These are phyloP conservation scores for Echeneis naucrates DNA, from an alignment of 2,797 vertebrate species.

Conservation along the genomic window DNA sequence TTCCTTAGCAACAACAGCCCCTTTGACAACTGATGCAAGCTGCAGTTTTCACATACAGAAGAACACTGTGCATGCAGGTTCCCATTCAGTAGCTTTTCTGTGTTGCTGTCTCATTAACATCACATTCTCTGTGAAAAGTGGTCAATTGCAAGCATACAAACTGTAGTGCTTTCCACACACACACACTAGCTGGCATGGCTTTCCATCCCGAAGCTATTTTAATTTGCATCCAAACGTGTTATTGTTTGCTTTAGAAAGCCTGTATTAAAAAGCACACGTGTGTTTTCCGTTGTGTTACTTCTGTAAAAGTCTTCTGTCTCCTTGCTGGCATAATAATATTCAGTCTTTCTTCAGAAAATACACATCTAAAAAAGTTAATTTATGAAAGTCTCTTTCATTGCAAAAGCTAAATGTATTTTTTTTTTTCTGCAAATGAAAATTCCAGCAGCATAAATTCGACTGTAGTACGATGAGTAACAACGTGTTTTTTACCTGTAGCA, in stretches of 20 bases:
- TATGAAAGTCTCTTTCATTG: neutral
- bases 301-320: neutral
- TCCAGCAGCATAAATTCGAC: neutral
- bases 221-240: constrained; percentile 14
- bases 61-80: constrained; percentile 18
- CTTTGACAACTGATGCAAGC: constrained; percentile 52
- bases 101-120: neutral
- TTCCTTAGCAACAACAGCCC: constrained; percentile 58
- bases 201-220: constrained; percentile 25
- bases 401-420: neutral
- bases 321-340: neutral
- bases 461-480: neutral
- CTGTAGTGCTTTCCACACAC: neutral
- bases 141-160: neutral
- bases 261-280: constrained; percentile 18
- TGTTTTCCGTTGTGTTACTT: neutral
- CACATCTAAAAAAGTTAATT: neutral
- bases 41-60: constrained; percentile 23
- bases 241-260: constrained; percentile 12
- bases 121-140: constrained; percentile 4
- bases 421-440: neutral
- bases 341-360: neutral
- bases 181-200: neutral
- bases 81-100: neutral
- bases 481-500: neutral